A percentile compares a stretch with the other conserved stretches of the same genome.
Conservation (phyloP, 2,113 vertebrate genomes). For the Stigmatopora argus region DNA sequence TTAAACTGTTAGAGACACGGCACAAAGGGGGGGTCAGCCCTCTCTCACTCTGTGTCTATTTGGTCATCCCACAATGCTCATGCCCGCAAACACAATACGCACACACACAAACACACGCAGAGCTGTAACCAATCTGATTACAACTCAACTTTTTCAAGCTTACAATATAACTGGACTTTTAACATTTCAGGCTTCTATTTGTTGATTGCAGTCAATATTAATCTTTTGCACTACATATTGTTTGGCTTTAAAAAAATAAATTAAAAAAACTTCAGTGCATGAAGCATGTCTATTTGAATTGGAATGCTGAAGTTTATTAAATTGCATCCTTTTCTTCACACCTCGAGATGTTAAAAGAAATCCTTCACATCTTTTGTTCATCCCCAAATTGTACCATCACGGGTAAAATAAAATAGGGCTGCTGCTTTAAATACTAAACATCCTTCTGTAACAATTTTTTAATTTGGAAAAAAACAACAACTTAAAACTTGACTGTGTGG, state of each 20-base stretch:
- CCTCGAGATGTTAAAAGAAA: neutral
- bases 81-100: constrained; percentile 30
- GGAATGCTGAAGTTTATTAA: neutral
- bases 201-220: neutral
- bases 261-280: neutral
- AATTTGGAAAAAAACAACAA: no score
- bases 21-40: constrained; percentile 60
- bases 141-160: constrained; percentile 16
- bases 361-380: no score
- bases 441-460: no score
- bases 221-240: neutral
- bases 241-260: neutral
- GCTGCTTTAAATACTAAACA: no score
- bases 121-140: constrained; percentile 39
- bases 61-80: constrained; percentile 48
- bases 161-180: neutral
- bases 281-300: neutral
- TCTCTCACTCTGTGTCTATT: constrained; percentile 38
- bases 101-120: constrained; percentile 7
- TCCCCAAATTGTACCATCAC: no score
- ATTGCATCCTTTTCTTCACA: neutral
- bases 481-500: no score
- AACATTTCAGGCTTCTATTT: neutral
- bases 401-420: no score
- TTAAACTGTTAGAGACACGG: constrained; percentile 67